Evolutionary conservation across 2,797 vertebrate species (phyloP).

Genomic region (Pseudotriccus pelzelni): DNA sequence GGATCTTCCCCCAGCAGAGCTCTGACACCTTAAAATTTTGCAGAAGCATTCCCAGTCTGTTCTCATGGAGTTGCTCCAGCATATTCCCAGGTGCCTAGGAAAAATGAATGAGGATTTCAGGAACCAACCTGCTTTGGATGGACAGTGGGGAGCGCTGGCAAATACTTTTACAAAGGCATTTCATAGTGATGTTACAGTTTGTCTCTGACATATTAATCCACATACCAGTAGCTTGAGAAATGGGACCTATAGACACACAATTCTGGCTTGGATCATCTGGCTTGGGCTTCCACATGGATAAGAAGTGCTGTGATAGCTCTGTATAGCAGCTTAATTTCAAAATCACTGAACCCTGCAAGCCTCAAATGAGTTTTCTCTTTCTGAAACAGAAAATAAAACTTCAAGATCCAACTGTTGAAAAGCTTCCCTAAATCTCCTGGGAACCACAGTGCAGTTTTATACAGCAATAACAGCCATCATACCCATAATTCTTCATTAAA

Average conservation of each 20-base stretch:
- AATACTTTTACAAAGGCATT: background rate
- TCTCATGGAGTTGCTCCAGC: background rate
- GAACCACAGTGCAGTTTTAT: background rate
- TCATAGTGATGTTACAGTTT: background rate
- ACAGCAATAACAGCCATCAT: background rate
- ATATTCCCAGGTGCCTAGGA: background rate
- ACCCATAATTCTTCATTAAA: background rate
- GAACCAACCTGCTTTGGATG: background rate
- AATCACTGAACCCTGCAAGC: constrained; percentile 15
- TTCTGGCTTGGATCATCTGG: background rate
- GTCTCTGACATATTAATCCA: background rate
- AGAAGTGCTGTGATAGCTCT: constrained; percentile 15
- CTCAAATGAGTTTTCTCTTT: constrained; percentile 30
- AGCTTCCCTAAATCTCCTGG: background rate
- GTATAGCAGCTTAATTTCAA: constrained; percentile 34
- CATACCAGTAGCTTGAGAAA: background rate
- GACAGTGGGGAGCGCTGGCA: background rate
- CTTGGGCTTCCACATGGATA: background rate
- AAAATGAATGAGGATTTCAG: background rate
- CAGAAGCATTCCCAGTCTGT: background rate
- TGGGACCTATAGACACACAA: background rate
- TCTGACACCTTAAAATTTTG: background rate
- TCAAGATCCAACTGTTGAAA: constrained; percentile 9
- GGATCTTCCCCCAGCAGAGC: background rate
- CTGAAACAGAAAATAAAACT: constrained; percentile 34